A percentile compares a stretch with the other conserved stretches of the same genome.
Conservation (phyloP, 2,113 vertebrate species). For the Microcebus griseorufus region DNA sequence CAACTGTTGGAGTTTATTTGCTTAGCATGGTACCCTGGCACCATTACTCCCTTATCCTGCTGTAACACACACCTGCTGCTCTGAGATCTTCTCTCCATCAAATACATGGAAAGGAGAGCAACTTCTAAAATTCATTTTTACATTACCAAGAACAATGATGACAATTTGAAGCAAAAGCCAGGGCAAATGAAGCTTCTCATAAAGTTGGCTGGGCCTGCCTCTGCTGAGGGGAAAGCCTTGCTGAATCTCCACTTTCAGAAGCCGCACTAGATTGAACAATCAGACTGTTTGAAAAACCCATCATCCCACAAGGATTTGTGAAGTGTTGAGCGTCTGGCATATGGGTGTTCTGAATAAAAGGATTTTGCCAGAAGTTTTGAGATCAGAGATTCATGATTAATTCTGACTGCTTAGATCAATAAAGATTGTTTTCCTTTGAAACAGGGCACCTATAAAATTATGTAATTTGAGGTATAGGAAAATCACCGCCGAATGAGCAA, state of each 20-base stretch:
- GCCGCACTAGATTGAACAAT: conserved; percentile 61
- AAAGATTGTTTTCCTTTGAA: conserved; percentile 78
- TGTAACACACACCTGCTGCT: conserved; percentile 6
- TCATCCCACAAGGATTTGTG: conserved; percentile 61
- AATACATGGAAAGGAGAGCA: conserved; percentile 9
- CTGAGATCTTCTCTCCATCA: background rate
- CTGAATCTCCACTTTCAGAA: conserved; percentile 55
- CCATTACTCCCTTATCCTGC: background rate
- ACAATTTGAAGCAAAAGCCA: conserved; percentile 30
- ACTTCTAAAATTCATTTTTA: background rate
- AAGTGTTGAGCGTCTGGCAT: conserved; percentile 65
- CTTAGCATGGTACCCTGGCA: background rate
- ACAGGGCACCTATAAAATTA: conserved; percentile 76
- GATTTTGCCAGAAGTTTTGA: conserved; percentile 72
- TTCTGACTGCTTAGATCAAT: conserved; percentile 78
- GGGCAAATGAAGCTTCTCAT: conserved; percentile 43
- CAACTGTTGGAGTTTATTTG: background rate
- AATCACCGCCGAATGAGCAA: conserved; percentile 57
- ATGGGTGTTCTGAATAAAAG: conserved; percentile 63
- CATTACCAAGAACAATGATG: conserved; percentile 42
- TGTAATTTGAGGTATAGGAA: conserved; percentile 75
- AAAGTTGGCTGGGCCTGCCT: conserved; percentile 28
- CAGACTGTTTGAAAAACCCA: conserved; percentile 68
- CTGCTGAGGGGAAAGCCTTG: conserved; percentile 47
- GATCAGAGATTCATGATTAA: conserved; percentile 75